Evolutionary conservation across 1,140 invertebrate species (phyloP).

Genomic region (Ditylenchus dipsaci): DNA sequence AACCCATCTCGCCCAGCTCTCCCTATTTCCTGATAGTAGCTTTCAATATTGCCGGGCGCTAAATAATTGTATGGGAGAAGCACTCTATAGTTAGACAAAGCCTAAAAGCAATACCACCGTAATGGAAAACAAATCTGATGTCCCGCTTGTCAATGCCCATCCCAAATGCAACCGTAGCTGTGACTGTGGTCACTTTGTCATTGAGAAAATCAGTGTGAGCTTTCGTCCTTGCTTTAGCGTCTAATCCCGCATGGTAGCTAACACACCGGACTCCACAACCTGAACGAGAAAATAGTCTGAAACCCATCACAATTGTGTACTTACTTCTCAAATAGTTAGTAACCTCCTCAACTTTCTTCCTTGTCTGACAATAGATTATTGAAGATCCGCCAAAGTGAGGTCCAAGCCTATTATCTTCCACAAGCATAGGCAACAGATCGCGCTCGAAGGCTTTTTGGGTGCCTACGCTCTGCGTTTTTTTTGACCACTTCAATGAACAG

Average conservation of each 20-base stretch:
- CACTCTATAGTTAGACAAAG: neutral
- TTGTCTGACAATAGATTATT: constrained; percentile 27
- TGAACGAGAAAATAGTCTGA: neutral
- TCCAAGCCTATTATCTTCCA: neutral
- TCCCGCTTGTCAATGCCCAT: constrained; percentile 62
- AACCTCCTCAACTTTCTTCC: constrained; percentile 17
- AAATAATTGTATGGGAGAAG: neutral
- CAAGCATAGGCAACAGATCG: neutral
- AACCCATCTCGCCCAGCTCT: constrained; percentile 82
- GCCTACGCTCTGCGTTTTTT: neutral
- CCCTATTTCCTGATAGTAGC: constrained; percentile 94
- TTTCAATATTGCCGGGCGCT: constrained; percentile 88
- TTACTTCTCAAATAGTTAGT: constrained; percentile 2
- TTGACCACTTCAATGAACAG: neutral
- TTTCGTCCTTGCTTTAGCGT: constrained; percentile 67
- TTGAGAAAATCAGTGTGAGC: constrained; percentile 72
- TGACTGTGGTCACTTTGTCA: constrained; percentile 75
- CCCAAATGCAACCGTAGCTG: constrained; percentile 77
- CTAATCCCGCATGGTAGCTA: constrained; percentile 84
- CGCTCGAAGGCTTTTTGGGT: neutral
- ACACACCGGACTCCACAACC: neutral
- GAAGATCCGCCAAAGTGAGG: constrained; percentile 28
- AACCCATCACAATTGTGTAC: neutral
- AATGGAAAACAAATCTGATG: constrained; percentile 59
- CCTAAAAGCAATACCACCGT: constrained; percentile 65